Evolutionary conservation across 2,888 invertebrate species (phyloP), one percentile per base, ranked within the genome.

Genomic region (Orthosia incerta): DNA sequence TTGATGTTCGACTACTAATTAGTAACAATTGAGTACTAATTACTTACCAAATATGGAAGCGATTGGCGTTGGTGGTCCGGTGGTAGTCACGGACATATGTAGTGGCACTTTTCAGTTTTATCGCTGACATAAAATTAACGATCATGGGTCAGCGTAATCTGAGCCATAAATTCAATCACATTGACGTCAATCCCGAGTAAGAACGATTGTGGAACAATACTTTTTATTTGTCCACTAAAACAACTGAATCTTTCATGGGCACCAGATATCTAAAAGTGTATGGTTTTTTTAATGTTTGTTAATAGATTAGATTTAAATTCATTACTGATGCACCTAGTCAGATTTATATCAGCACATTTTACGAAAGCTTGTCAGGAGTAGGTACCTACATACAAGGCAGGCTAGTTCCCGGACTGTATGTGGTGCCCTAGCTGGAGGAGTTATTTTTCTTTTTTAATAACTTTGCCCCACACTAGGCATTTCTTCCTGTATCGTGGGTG

Each of bases 91-190:
- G 31, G 31, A 31, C 31, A 31, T 31, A 31, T 31, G 31, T 0
- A 31, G 7, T 51, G 74, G n/a, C 31, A 64, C 31, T 62, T 59
- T 18, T 26, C 7, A 45, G 18, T 51, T 78, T 60, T 60, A 78
- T 77, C 57, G 31, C 59, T 0, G 20, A 15, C 39, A 67, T 82
- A 53, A 82, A 82, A 59, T 76, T 48, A 15, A 61, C 66, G 56
- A 61, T 57, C 53, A 50, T 50, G 50, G 70, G 70, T 78, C 63
- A 78, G 13, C 18, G 53, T 77, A 55, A 77, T 69, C 48, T 23
- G 45, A 82, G 11, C 69, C 31, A 18, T 59, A 55, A 68, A 46
- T 45, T 59, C 56, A 23, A 26, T 57, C 31, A 26, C 9, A 1
- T 65, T 23, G 39, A 23, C 18, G 16, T 13, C 4, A 20, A 57